Evolutionary conservation across 2,888 invertebrate species (phyloP), one percentile per base, ranked within the genome.

Genomic region (Trissonchulus latispiculum): DNA sequence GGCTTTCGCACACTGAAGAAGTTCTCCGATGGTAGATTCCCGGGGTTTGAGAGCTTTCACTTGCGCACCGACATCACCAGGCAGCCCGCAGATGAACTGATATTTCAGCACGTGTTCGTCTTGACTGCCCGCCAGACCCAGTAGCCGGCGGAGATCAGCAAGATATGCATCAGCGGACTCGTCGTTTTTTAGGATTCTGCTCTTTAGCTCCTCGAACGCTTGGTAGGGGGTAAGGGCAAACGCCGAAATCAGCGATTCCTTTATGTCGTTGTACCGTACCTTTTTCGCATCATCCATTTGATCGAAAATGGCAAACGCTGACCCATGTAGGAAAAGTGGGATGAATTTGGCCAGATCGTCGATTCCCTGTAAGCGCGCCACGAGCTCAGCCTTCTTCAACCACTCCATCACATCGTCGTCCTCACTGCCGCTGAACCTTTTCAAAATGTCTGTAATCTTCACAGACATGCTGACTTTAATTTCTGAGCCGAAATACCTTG

Each of bases 361-460:
- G 35, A 64, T 64, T 18, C 35, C 66, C 35, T 64, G 66, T 33
- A 64, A n/a, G 31, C 35, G 8, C 8, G 66, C 66, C 66, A 64
- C 66, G 32, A 64, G 31, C 35, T 64, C 8, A 29, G 35, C 66
- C n/a, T 64, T 64, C 28, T 64, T 64, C 32, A 64, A 28, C 66
- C 66, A 64, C 66, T 64, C 66, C 66, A 28, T 32, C 18, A 64
- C n/a, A 64, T 64, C 66, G 18, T 64, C 66, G 66, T 64, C 35
- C 35, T 64, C 35, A 64, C 8, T 64, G 35, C 8, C 8, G n/a
- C 32, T 32, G 35, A 64, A 64, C 66, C 28, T 64, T 32, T 64
- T 33, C 31, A 64, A 32, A 64, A 64, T 28, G 66, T 64, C 66
- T n/a, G 66, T 64, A 29, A 64, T 29, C n/a, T 64, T 64, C 31